These are phyloP conservation scores for Anisognathus igniventris DNA, from an alignment of 2,797 vertebrate genomes.

Conservation along the genomic window DNA sequence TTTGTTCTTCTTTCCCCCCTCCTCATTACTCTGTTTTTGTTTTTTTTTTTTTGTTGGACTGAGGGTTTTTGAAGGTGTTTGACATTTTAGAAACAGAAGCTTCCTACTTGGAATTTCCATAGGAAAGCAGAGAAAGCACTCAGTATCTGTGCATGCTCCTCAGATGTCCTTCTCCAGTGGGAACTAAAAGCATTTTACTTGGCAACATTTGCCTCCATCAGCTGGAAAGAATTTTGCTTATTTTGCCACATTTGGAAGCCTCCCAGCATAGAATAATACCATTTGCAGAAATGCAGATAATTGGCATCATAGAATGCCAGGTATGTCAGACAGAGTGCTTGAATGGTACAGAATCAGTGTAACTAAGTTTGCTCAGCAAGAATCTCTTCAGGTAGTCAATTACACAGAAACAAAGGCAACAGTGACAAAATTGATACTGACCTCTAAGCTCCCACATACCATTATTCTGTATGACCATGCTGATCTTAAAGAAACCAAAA, in stretches of 20 bases:
- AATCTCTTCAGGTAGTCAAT: not conserved
- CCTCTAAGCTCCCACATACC: not conserved
- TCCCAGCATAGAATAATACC: not conserved
- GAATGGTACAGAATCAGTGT: not conserved
- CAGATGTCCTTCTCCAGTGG: not conserved
- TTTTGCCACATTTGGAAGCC: not conserved
- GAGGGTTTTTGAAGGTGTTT: not conserved
- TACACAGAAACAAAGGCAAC: not conserved
- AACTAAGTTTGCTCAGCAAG: not conserved
- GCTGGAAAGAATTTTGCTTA: not conserved
- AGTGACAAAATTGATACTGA: not conserved
- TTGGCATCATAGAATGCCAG: not conserved
- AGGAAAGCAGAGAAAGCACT: not conserved
- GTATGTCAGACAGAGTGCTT: not conserved
- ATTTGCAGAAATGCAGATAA: not conserved
- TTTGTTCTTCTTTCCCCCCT: not conserved
- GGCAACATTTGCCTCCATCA: not conserved
- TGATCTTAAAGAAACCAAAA: not conserved
- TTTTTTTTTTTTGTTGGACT: not conserved
- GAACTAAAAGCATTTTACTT: not conserved
- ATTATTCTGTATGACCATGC: not conserved
- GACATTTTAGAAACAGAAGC: not conserved
- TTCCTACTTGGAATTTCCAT: not conserved
- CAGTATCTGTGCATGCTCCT: not conserved
- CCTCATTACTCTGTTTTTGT: not conserved